These are phyloP conservation scores for Haliclona indistincta DNA, from an alignment of 37 sponge, comb jelly and placozoan genomes.

Conservation along the genomic window DNA sequence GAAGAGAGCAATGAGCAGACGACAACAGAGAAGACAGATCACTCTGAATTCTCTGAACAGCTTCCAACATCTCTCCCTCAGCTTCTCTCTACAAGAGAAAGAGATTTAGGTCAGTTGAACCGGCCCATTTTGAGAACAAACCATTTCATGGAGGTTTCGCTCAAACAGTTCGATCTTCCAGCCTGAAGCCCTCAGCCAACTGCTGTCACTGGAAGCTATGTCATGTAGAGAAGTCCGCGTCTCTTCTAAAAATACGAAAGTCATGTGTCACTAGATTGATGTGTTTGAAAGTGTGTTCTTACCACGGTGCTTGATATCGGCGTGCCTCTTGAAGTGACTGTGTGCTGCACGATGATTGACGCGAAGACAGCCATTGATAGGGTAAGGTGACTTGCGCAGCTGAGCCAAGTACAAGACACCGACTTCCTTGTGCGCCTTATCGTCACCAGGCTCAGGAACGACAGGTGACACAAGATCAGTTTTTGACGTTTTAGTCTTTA, in stretches of 20 bases:
- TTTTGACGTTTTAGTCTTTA: background rate
- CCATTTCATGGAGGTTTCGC: conserved; percentile 38
- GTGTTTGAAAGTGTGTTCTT: no score
- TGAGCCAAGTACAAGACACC: conserved; percentile 38
- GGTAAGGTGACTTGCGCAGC: conserved; percentile 30
- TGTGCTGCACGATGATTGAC: conserved; percentile 12
- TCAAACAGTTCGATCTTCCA: conserved; percentile 39
- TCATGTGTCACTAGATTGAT: no score
- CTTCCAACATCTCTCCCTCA: no score
- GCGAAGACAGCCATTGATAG: conserved; percentile 34
- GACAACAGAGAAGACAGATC: no score
- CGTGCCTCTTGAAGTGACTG: conserved; percentile 53
- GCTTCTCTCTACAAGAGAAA: no score
- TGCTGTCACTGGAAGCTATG: background rate
- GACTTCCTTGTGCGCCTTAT: conserved; percentile 13
- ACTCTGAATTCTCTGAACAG: no score
- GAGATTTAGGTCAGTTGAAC: no score
- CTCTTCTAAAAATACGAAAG: no score
- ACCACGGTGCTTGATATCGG: conserved; percentile 67
- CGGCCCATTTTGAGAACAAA: no score
- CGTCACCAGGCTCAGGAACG: background rate
- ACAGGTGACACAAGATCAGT: background rate
- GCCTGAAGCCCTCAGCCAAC: conserved; percentile 22
- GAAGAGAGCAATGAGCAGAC: no score
- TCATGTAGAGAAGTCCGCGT: background rate